Evolutionary conservation across 2,888 invertebrate genomes (phyloP), one percentile per base, ranked within the genome.

Genomic region (Chalcosyrphus nemorum): DNA sequence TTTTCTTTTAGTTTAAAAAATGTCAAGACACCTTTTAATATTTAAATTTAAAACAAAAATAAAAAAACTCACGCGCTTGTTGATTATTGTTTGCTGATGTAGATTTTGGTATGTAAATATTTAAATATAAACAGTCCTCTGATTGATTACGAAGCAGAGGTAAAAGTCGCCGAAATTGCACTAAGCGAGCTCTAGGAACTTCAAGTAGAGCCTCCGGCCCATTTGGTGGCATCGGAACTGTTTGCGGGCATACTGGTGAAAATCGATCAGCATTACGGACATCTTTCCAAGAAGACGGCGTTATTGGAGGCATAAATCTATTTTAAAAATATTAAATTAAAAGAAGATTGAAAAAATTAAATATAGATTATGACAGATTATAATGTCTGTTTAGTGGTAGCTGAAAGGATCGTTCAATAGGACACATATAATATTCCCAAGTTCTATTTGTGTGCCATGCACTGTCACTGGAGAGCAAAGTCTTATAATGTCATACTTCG

Each of bases 51-150:
- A 15, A 41, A 5, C 13, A 2, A 4, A 0, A 41, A 6, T 43
- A 84, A 4, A 0, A 41, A 6, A 27, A 84, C 84, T 78, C 65
- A 84, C 84, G 38, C 21, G 47, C 13, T 43, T 71, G 27, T 15
- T 65, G 27, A 54, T 43, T 66, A 45, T 19, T 59, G 27, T 35
- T 63, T 38, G 17, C 11, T 5, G 56, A 27, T 17, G 43, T 7
- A 3, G 50, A 11, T 57, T 88, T 88, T 86, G 99, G 99, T 86
- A 98, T 97, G 93, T 98, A 99, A 88, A 99, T 94, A 93, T 99
- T 99, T 91, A 99, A 95, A 92, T 97, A 98, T 88, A 99, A 95
- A 92, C 99, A 99, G 93, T 99, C 99, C 93, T 99, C 99, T 92
- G 97, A 97, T 93, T 99, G 98, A 91, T 98, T 97, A 89, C 95